These are phyloP conservation scores for Eupithecia subumbrata DNA, from an alignment of 2,888 invertebrate species.

Conservation along the genomic window DNA sequence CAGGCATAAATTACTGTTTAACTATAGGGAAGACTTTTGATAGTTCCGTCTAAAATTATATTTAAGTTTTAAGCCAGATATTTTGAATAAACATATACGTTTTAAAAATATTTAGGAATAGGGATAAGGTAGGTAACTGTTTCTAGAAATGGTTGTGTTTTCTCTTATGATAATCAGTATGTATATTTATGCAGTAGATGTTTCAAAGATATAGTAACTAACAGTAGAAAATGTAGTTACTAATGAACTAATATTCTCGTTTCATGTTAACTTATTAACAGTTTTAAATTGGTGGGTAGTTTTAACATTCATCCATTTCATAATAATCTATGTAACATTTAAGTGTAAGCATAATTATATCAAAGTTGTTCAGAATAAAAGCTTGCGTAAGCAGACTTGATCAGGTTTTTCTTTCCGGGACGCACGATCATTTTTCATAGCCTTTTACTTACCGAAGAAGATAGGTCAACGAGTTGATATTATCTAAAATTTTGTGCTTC, in stretches of 20 bases:
- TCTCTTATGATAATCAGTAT: slow-evolving; percentile 20
- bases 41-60: slow-evolving; percentile 1
- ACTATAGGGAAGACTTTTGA: slow-evolving; percentile 4
- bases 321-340: slow-evolving; percentile 32
- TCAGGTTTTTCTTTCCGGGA: slow-evolving; percentile 21
- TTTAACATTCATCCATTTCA: slow-evolving; percentile 41
- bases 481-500: background rate
- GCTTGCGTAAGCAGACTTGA: background rate
- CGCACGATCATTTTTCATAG: background rate
- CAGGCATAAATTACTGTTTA: slow-evolving; percentile 2
- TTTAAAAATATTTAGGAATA: slow-evolving; percentile 14
- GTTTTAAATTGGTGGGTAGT: slow-evolving; percentile 50
- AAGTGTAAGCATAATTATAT: slow-evolving; percentile 8
- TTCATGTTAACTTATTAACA: slow-evolving; percentile 61
- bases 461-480: background rate
- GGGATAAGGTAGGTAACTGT: slow-evolving; percentile 10
- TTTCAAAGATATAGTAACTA: slow-evolving; percentile 40
- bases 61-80: slow-evolving; percentile 8
- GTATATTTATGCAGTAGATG: slow-evolving; percentile 43
- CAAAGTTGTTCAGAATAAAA: slow-evolving; percentile 7
- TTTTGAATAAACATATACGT: slow-evolving; percentile 15
- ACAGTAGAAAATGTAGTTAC: slow-evolving; percentile 42
- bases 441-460: background rate
- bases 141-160: slow-evolving; percentile 37
- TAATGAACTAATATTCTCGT: slow-evolving; percentile 58